Evolutionary conservation across 2,113 vertebrate species (phyloP), one percentile per base, ranked within the genome.

Genomic region (Tringa solitaria): DNA sequence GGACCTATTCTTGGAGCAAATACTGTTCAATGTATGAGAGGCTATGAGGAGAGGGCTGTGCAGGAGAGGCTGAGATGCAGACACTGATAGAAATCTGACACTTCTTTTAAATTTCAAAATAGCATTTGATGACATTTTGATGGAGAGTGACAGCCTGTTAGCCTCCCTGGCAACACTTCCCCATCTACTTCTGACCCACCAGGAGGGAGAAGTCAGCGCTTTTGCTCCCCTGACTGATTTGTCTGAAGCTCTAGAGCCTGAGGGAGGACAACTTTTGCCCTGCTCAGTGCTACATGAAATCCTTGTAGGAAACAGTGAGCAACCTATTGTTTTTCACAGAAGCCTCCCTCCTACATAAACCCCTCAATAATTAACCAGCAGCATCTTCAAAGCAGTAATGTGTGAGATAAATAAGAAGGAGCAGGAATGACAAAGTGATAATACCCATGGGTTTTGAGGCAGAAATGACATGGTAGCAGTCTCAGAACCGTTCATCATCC

Each of bases 311-410:
- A 96, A 50, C n/a, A 90, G 16, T 59, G 78, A 87, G n/a, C 26
- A 95, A 83, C 3, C 70, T 77, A 85, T 61, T 94, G 67, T 93
- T 96, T 91, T 69, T 83, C 7, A 3, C 37, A 79, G 53, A 73
- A 57, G 72, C 14, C 19, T 82, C 45, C 20, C 54, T 91, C 46
- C 63, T 87, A 48, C 51, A n/a, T 41, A 79, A 88, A 21, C 7
- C 10, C 9, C n/a, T 93, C 63, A 67, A 81, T 77, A 94, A 91
- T 93, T 93, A 96, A 95, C 37, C 12, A 54, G 10, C 13, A 95
- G 12, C 32, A 67, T 54, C 82, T 88, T 96, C 78, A 83, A 74
- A 93, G 28, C 37, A 82, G 43, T 63, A 74, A 63, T 15, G 15
- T 84, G 64, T 30, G 30, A 91, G 51, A 80, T 80, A 93, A 89